Conservation (phyloP, 2,113 vertebrate species). For the Grammomys dolichurus region DNA sequence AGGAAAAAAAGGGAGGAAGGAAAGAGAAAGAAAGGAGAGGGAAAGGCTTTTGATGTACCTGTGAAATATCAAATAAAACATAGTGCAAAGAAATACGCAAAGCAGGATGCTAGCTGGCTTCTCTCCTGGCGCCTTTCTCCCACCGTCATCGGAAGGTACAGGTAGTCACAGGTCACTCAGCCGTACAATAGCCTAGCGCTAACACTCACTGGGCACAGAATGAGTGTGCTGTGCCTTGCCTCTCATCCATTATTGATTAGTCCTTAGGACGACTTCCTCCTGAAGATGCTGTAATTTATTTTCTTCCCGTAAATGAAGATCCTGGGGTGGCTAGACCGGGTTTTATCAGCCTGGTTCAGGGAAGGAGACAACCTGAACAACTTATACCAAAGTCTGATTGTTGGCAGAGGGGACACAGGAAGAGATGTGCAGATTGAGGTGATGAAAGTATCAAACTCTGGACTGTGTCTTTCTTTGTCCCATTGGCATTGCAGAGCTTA, state of each 20-base stretch:
- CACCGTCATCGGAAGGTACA: background rate
- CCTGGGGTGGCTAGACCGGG: background rate
- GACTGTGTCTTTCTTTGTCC: background rate
- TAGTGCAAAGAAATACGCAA: background rate
- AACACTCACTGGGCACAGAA: background rate
- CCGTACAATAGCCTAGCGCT: background rate
- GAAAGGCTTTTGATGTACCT: background rate
- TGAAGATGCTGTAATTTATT: conserved; percentile 57
- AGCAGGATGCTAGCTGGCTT: background rate
- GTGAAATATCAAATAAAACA: background rate
- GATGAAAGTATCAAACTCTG: background rate
- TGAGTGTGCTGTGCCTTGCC: background rate
- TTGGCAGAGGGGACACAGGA: background rate
- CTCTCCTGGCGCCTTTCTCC: background rate
- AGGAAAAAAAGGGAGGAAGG: too few species aligned
- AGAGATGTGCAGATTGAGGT: background rate
- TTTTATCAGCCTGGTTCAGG: conserved; percentile 12
- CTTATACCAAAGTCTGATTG: background rate
- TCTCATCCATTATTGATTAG: conserved; percentile 48
- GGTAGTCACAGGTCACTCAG: background rate
- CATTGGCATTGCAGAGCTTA: background rate
- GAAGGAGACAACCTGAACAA: background rate
- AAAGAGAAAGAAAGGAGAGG: background rate
- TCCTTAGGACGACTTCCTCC: conserved; percentile 18
- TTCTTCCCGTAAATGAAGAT: conserved; percentile 50